These are phyloP conservation scores for Coenobita brevimanus DNA, from an alignment of 1,140 invertebrate species.

Conservation along the genomic window DNA sequence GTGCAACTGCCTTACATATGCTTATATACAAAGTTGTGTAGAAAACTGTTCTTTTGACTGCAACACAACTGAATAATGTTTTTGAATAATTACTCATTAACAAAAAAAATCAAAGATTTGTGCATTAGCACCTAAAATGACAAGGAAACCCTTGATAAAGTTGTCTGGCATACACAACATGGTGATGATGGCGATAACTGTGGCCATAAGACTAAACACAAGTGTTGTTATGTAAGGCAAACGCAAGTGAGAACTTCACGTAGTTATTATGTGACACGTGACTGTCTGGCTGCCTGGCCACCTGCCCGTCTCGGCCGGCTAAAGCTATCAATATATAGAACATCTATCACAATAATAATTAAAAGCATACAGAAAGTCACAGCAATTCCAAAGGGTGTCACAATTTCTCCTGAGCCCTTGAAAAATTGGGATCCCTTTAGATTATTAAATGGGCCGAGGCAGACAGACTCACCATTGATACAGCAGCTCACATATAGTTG, in stretches of 20 bases:
- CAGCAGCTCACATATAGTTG: constrained; percentile 65
- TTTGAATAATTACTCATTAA: constrained; percentile 35
- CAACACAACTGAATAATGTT: constrained; percentile 61
- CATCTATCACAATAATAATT: constrained; percentile 68
- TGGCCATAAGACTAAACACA: constrained; percentile 63
- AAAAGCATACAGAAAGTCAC: constrained; percentile 68
- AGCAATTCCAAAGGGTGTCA: constrained; percentile 67
- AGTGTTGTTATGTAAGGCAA: constrained; percentile 65
- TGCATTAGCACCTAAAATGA: constrained; percentile 67
- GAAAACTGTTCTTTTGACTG: constrained; percentile 66
- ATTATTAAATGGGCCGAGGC: constrained; percentile 64
- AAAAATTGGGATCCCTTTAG: constrained; percentile 68
- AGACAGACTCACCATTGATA: constrained; percentile 57
- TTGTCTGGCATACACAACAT: constrained; percentile 59
- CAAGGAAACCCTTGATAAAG: constrained; percentile 67
- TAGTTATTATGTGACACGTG: constrained; percentile 67
- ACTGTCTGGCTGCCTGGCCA: constrained; percentile 62
- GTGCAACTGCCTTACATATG: constrained; percentile 67
- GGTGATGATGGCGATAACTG: constrained; percentile 50
- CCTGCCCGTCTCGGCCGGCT: constrained; percentile 65
- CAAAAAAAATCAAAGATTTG: constrained; percentile 62
- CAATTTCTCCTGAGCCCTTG: constrained; percentile 68
- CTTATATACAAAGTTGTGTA: constrained; percentile 68
- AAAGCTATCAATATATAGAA: constrained; percentile 68
- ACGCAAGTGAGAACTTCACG: constrained; percentile 66